Base-by-base conservation (phyloP, 2,888 invertebrate genomes). In the Margaritifera margaritifera region DNA sequence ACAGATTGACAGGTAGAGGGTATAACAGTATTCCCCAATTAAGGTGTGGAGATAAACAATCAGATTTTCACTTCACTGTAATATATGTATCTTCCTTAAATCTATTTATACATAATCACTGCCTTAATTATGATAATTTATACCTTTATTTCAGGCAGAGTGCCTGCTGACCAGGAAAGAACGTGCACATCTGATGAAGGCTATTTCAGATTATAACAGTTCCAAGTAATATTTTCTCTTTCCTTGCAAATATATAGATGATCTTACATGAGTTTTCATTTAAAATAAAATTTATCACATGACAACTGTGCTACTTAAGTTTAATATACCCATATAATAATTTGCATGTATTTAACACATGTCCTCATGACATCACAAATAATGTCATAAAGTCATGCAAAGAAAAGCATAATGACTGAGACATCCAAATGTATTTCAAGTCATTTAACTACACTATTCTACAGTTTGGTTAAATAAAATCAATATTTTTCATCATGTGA, bases 151-250 rank as follows among this genome's bases (percentile, higher is more conserved):
- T 22, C 73, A 87, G 86, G 82, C 82, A 19, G 81, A 87, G 51
- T 85, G 82, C 73, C 71, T 88, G 63, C 68, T 88, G 57, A 88
- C 88, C n/a, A 68, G 75, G 27, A 83, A 75, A 69, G 88, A 88
- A 71, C 84, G 83, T 69, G 67, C 75, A 27, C 74, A 76, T 42
- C 73, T 88, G 64, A 81, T 83, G 67, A 80, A 75, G 68, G 81
- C 84, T 18, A 77, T 87, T 59, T 69, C 80, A 59, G 80, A 82
- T 58, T 88, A 87, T 80, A 82, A 84, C 62, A 79, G 71, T 56
- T 79, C 82, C 31, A 81, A 74, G 84, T 82, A 73, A 71, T 65
- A 8, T 19, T 57, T 42, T 2, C 11, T 15, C 42, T 31, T 31
- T 31, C 31, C 8, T 31, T 31, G 31, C 8, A 0, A 31, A 6